These are phyloP conservation scores for Heliconius cydno DNA, from an alignment of 2,888 invertebrate genomes.

Conservation along the genomic window DNA sequence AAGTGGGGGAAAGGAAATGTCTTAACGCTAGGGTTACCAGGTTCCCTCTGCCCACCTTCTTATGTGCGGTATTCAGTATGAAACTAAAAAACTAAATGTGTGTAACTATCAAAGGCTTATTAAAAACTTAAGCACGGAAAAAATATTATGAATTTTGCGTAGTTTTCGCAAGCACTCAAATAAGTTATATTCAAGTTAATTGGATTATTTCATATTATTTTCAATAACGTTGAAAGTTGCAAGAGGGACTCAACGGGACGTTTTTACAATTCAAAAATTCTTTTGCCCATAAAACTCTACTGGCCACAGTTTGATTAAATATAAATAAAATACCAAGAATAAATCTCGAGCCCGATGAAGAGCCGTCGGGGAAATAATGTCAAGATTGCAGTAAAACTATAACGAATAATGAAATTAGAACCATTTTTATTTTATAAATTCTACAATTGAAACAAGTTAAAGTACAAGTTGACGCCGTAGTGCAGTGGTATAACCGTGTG, in stretches of 20 bases:
- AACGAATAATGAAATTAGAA: conserved; percentile 21
- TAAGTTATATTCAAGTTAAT: neutral
- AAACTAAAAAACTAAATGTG: no score
- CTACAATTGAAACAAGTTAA: neutral
- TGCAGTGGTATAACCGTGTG: neutral
- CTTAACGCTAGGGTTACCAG: no score
- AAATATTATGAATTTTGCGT: neutral
- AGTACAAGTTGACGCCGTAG: neutral
- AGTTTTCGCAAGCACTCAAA: neutral
- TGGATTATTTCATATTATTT: neutral
- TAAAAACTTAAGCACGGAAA: neutral
- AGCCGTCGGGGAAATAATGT: neutral
- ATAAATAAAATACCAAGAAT: neutral
- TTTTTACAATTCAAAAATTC: conserved; percentile 1
- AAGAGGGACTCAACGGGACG: neutral
- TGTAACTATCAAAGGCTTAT: neutral
- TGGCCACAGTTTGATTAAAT: neutral
- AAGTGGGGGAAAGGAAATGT: no score
- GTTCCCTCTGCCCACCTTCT: no score
- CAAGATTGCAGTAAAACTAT: conserved; percentile 17
- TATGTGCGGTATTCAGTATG: no score
- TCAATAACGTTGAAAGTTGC: neutral
- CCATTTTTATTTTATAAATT: conserved; percentile 6
- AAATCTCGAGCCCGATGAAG: neutral
- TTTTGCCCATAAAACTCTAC: neutral